These are phyloP conservation scores for Ophion ellenae DNA, from an alignment of 2,888 invertebrate species.

Conservation along the genomic window DNA sequence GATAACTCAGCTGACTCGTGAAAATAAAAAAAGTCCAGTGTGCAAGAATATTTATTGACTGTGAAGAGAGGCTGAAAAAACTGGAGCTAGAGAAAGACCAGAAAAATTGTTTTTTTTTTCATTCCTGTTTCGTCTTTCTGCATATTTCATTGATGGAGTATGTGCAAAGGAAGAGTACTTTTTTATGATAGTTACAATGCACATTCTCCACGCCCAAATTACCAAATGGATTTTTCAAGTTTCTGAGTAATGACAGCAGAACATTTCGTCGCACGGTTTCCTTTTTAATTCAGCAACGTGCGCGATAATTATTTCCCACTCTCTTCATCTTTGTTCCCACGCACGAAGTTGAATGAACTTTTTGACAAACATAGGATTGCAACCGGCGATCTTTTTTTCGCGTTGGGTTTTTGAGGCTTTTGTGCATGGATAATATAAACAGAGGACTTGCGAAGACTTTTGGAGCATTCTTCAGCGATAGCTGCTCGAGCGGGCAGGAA, in stretches of 20 bases:
- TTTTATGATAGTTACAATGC: background rate
- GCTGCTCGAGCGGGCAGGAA: constrained; percentile 1
- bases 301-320: background rate
- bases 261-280: too few relatives aligned
- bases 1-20: constrained; percentile 7
- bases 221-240: constrained; percentile 17
- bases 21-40: constrained; percentile 28
- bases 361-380: constrained; percentile 1
- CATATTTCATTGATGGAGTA: background rate
- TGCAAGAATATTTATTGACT: constrained; percentile 46
- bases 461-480: constrained; percentile 5
- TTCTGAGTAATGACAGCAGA: too few relatives aligned
- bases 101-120: background rate
- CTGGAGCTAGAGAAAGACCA: background rate
- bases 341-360: background rate
- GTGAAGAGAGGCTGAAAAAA: constrained; percentile 6
- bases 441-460: constrained; percentile 33
- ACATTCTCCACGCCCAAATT: background rate
- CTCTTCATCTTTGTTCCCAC: background rate
- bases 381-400: constrained; percentile 4
- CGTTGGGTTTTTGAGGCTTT: constrained; percentile 18
- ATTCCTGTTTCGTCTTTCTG: background rate
- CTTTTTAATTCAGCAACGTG: too few relatives aligned
- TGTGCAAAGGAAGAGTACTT: background rate
- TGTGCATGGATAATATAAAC: constrained; percentile 33